These are phyloP conservation scores for Notarius lentiginosus DNA, from an alignment of 2,113 vertebrate species.

Conservation along the genomic window DNA sequence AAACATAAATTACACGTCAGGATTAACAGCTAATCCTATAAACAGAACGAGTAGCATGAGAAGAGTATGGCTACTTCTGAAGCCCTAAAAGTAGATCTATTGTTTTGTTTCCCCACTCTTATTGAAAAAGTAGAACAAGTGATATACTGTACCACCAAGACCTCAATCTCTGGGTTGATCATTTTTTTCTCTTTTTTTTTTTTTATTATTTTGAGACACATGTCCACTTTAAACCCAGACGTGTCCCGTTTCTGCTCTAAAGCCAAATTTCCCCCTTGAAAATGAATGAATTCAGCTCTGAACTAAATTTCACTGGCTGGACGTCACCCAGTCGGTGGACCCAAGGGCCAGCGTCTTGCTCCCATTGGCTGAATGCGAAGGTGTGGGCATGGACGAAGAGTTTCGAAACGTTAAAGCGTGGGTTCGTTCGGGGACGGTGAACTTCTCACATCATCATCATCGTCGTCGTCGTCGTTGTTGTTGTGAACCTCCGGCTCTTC, in stretches of 20 bases:
- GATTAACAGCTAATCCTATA: conserved; percentile 56
- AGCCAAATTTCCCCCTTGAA: neutral
- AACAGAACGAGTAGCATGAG: conserved; percentile 64
- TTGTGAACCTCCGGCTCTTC: conserved; percentile 55
- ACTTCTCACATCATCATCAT: conserved; percentile 58
- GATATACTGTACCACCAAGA: conserved; percentile 37
- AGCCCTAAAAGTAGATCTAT: conserved; percentile 53
- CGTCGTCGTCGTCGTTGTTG: conserved; percentile 35
- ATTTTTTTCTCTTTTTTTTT: neutral
- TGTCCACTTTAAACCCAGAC: neutral
- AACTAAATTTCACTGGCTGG: conserved; percentile 23
- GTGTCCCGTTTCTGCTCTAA: neutral
- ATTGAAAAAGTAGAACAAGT: conserved; percentile 48
- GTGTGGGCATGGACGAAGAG: conserved; percentile 69
- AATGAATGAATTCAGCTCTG: conserved; percentile 14
- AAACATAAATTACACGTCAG: conserved; percentile 47
- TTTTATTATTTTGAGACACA: too few relatives aligned
- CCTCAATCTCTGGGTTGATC: neutral
- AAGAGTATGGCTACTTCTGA: conserved; percentile 61
- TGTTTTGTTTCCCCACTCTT: conserved; percentile 10
- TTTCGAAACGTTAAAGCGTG: conserved; percentile 68
- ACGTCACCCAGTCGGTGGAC: conserved; percentile 42
- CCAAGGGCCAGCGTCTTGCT: conserved; percentile 48
- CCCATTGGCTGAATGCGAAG: conserved; percentile 63
- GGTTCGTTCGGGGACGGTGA: conserved; percentile 59